Evolutionary conservation across 2,888 invertebrate genomes (phyloP).

Genomic region (Eudemis profundana): DNA sequence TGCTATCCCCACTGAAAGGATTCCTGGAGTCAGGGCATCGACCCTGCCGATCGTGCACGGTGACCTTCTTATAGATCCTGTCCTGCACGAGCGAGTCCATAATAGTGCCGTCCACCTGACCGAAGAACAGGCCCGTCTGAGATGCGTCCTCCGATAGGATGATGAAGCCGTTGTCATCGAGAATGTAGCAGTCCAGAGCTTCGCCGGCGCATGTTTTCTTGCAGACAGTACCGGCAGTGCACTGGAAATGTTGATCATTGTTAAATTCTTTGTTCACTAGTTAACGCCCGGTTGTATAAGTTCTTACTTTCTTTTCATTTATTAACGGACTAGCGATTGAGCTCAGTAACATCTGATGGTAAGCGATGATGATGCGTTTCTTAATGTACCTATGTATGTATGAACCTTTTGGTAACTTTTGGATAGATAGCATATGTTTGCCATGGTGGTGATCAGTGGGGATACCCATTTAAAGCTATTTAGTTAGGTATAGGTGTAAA

Average conservation of each 20-base stretch:
- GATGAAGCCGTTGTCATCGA: constrained; percentile 98
- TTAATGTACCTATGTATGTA: no score
- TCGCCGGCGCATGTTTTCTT: constrained; percentile 94
- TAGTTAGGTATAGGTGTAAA: not conserved
- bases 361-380: no score
- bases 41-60: constrained; percentile 95
- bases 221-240: constrained; percentile 88
- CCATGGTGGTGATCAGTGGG: no score
- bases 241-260: constrained; percentile 78
- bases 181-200: constrained; percentile 95
- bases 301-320: no score
- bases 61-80: constrained; percentile 94
- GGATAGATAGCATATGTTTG: no score
- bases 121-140: constrained; percentile 96
- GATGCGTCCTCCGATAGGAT: constrained; percentile 94
- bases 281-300: no score
- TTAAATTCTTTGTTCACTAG: no score
- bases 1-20: constrained; percentile 85
- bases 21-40: constrained; percentile 90
- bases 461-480: not conserved
- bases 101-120: constrained; percentile 96
- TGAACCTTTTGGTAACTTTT: no score
- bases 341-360: no score
- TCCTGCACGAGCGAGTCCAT: constrained; percentile 97
- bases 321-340: no score